These are phyloP conservation scores for Drosophila stalkeri DNA, from an alignment of 2,888 invertebrate genomes.

Conservation along the genomic window DNA sequence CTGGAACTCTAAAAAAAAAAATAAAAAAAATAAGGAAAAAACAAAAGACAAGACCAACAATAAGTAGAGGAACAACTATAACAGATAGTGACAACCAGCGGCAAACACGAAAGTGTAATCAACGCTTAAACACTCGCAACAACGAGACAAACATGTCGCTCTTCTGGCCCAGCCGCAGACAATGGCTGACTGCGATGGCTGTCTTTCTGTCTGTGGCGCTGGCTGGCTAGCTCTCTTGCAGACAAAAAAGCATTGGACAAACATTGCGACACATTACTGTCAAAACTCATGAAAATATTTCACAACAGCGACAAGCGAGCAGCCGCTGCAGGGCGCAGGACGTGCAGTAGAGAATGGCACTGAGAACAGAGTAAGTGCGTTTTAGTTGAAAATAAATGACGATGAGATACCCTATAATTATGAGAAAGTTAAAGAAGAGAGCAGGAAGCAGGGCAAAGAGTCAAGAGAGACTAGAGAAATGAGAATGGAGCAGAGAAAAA, in stretches of 20 bases:
- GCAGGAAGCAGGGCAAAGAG: not conserved
- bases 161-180: conserved; percentile 57
- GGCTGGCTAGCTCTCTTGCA: conserved; percentile 30
- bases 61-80: conserved; percentile 40
- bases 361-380: not conserved
- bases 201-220: conserved; percentile 5
- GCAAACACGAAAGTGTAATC: conserved; percentile 79
- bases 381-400: no score
- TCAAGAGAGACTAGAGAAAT: not conserved
- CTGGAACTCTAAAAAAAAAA: not conserved
- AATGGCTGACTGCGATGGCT: conserved; percentile 43
- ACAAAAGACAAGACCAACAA: conserved; percentile 28
- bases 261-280: conserved; percentile 81
- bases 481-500: no score
- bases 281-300: conserved; percentile 81
- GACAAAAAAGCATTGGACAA: conserved; percentile 69
- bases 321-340: conserved; percentile 33
- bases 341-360: not conserved
- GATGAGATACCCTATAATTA: not conserved
- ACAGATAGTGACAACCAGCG: conserved; percentile 67
- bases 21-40: not conserved
- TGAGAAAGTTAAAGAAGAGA: not conserved
- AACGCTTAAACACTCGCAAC: conserved; percentile 80
- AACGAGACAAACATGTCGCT: conserved; percentile 65
- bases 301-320: conserved; percentile 67